These are phyloP conservation scores for Nansenia antarctica DNA, from an alignment of 2,113 vertebrate genomes.

Conservation along the genomic window DNA sequence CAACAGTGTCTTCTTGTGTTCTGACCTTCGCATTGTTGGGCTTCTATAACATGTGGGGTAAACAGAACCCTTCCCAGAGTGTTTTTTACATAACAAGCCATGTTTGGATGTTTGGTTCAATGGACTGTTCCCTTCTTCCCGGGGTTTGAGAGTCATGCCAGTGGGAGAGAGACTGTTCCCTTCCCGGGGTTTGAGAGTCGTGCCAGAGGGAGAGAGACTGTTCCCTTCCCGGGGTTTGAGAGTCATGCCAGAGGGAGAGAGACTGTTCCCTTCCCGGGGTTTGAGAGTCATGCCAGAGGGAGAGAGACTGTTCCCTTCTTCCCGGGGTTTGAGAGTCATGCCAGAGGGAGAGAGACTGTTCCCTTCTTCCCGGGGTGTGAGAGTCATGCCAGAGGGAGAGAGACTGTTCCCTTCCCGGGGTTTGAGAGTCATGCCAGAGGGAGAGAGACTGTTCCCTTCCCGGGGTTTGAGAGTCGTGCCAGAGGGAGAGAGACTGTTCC, in stretches of 20 bases:
- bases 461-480: slow-evolving; percentile 48
- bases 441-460: too few relatives aligned
- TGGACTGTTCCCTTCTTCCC: slow-evolving; percentile 29
- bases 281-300: slow-evolving; percentile 41
- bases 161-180: not conserved
- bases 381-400: slow-evolving; percentile 33
- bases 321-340: too few relatives aligned
- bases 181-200: too few relatives aligned
- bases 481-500: too few relatives aligned
- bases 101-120: slow-evolving; percentile 42
- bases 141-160: slow-evolving; percentile 33
- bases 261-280: too few relatives aligned
- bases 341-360: too few relatives aligned
- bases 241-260: too few relatives aligned
- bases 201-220: slow-evolving; percentile 44
- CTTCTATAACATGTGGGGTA: slow-evolving; percentile 29
- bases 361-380: too few relatives aligned
- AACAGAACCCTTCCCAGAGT: slow-evolving; percentile 49
- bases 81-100: slow-evolving; percentile 32
- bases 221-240: too few relatives aligned
- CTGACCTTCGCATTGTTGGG: slow-evolving; percentile 28
- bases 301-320: too few relatives aligned
- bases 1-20: slow-evolving; percentile 27
- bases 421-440: too few relatives aligned
- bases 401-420: too few relatives aligned